Base-by-base conservation (phyloP, 2,888 invertebrate genomes). In the Apeira syringaria region DNA sequence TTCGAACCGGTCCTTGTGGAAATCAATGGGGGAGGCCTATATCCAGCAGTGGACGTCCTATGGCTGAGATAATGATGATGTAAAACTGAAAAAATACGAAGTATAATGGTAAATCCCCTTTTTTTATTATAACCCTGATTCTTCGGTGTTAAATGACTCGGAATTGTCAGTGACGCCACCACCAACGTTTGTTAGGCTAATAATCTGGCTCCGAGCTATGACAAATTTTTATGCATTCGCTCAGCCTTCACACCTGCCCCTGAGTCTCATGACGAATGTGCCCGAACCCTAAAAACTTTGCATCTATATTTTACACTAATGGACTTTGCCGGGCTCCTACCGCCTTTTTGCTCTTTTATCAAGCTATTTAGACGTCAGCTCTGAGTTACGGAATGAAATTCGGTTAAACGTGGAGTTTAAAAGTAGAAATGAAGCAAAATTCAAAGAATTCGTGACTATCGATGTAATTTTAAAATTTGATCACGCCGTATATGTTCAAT, bases 121-220 rank as follows among this genome's bases (percentile, higher is more conserved):
- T n/a, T n/a, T n/a, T n/a, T n/a, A n/a, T n/a, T n/a, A n/a, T n/a
- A n/a, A n/a, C 40, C 40, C 40, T 43, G 27, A 24, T 32, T 24
- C 34, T 52, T 35, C 43, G 54, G 58, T 61, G 68, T 69, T 68
- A 71, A 77, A 77, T 68, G 65, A 63, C 43, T 50, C 56, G 54
- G 66, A 67, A 74, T n/a, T n/a, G 7, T 20, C 20, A 7, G 20
- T 2, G 7, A 65, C 53, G 17, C 17, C 17, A 53, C 57, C 58
- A 45, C 58, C 55, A 57, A 64, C 68, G 66, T 65, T 72, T 74
- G 70, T 74, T 68, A 74, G 71, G 74, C 54, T 67, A 77, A 77
- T 77, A 68, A 61, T 7, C 53, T 55, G 44, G 60, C 65, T 62
- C 50, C 54, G 50, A 49, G 64, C 61, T 53, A 72, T 71, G 71